Base-by-base conservation (phyloP, 1,140 invertebrate genomes). In the Drosophila baimaii region DNA sequence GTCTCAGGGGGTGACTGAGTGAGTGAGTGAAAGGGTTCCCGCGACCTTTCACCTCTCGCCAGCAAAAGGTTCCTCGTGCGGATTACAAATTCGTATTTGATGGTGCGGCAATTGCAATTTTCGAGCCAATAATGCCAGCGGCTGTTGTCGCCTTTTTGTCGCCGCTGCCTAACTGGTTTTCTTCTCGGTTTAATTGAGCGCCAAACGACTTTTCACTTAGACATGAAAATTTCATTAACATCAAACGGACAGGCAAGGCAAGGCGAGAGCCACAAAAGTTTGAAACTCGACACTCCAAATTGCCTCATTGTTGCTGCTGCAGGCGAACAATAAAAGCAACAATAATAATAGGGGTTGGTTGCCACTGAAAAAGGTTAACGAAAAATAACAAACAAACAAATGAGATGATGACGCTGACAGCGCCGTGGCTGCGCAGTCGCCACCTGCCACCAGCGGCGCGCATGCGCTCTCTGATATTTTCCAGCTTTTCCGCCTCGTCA, bases 201-300 rank as follows among this genome's bases (percentile, higher is more conserved):
- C 44, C 76, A 78, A 85, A 81, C 74, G 70, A 55, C 79, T 72
- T 85, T 86, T 85, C 84, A 81, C 82, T 85, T 66, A 58, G 56
- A 70, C 51, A 29, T 43, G 17, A 80, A 85, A 79, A 68, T 81
- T 86, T 85, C 78, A 86, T 82, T 85, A 79, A 81, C 47, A 47
- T 9, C 33, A 21, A 23, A 29, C 17, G 47, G 23, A n/a, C 46
- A 27, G 23, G 23, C 8, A 5, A 13, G 25, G 46, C 35, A 72
- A 68, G 63, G 65, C 65, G 58, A 59, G 65, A 15, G 15, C 5
- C 19, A 19, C 76, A 83, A 88, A 71, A 58, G 25, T 83, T 83
- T 88, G 65, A 77, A 79, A 79, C 44, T 54, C 44, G 17, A 71
- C 61, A 81, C 52, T 25, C 52, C 19, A 63, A 71, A 72, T 76